A percentile compares a stretch with the other conserved stretches of the same genome.
phyloP scores from a whole-genome alignment of 2,888 invertebrate genomes.

The Drosophila cognata region DNA sequence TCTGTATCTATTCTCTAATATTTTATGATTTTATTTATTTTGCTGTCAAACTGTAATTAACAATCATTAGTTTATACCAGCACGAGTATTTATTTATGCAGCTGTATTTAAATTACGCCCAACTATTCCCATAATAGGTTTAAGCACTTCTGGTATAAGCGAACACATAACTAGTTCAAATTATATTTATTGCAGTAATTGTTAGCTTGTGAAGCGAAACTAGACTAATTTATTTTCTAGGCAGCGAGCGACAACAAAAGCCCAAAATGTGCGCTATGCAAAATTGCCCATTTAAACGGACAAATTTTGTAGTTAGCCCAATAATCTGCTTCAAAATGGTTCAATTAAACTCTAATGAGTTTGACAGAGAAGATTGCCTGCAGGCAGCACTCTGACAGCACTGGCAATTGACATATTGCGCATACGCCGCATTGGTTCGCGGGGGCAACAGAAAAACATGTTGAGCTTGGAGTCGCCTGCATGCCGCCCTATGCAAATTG shows the following conservation, averaged over 20 bases:
- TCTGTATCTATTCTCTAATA: background rate
- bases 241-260: background rate
- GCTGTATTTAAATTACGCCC: background rate
- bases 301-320: slow-evolving; percentile 1
- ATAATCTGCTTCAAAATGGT: slow-evolving; percentile 38
- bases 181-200: background rate
- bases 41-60: background rate
- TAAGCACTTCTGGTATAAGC: background rate
- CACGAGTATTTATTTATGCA: background rate
- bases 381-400: slow-evolving; percentile 15
- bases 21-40: background rate
- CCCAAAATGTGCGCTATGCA: too few species aligned
- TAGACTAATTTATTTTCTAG: too few species aligned
- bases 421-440: slow-evolving; percentile 31
- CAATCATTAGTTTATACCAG: background rate
- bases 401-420: slow-evolving; percentile 41
- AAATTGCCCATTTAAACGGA: background rate
- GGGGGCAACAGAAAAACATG: slow-evolving; percentile 4
- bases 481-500: slow-evolving; percentile 55
- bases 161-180: background rate
- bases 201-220: background rate
- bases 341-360: slow-evolving; percentile 39
- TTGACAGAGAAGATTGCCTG: slow-evolving; percentile 13
- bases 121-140: background rate
- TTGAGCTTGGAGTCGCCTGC: background rate